phyloP scores from a whole-genome alignment of 2,888 invertebrate genomes.

The Drosophila prolongata region DNA sequence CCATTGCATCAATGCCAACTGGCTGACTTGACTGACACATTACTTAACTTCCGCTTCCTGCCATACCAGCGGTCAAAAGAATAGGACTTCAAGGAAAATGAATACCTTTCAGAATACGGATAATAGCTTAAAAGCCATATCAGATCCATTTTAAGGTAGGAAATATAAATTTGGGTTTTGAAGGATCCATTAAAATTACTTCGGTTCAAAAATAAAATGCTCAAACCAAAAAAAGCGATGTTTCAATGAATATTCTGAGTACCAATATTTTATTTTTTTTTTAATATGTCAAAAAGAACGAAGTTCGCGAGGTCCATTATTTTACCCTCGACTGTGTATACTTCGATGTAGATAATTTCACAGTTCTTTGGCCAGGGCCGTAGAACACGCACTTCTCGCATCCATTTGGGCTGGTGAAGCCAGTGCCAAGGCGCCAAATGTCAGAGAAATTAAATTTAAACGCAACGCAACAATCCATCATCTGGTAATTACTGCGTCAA shows the following conservation, averaged over 20 bases:
- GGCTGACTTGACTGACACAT: slow-evolving; percentile 67
- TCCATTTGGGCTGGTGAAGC: slow-evolving; percentile 64
- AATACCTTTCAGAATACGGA: not conserved
- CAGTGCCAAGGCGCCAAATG: slow-evolving; percentile 73
- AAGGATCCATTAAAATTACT: too few relatives aligned
- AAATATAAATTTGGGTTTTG: not conserved
- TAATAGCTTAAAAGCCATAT: not conserved
- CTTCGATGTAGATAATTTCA: slow-evolving; percentile 70
- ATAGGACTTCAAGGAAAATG: not conserved
- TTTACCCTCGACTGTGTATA: slow-evolving; percentile 1
- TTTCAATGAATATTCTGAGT: too few relatives aligned
- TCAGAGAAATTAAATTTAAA: slow-evolving; percentile 80
- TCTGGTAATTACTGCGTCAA: slow-evolving; percentile 80
- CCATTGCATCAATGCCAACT: slow-evolving; percentile 48
- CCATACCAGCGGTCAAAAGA: slow-evolving; percentile 28
- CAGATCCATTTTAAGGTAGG: not conserved
- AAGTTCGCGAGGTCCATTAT: not conserved
- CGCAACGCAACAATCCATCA: slow-evolving; percentile 80
- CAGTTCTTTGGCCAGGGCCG: slow-evolving; percentile 66
- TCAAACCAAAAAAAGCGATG: not conserved
- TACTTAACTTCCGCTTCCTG: slow-evolving; percentile 78
- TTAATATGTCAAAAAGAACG: not conserved
- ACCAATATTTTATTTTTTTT: too few relatives aligned
- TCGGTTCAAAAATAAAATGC: too few relatives aligned
- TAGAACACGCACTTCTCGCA: slow-evolving; percentile 71